Percentiles rank a stretch among this genome's conserved stretches.
Evolutionary conservation across 1,140 invertebrate genomes (phyloP).

Genomic region (Magallana ariakensis): DNA sequence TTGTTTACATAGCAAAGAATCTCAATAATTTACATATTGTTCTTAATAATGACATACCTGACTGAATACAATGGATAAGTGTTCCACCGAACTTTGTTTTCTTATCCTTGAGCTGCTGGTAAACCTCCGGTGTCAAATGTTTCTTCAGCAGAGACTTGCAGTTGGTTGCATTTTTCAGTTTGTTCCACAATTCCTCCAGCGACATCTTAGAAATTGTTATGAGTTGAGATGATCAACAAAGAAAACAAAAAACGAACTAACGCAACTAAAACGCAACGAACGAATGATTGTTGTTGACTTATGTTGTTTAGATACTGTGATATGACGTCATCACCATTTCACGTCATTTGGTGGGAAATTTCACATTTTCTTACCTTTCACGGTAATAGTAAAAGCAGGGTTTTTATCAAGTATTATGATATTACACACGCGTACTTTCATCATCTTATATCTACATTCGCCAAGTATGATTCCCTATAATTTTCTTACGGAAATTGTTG

Average conservation of each 20-base stretch:
- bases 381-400: too few relatives aligned
- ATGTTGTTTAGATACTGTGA: not conserved
- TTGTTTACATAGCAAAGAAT: too few relatives aligned
- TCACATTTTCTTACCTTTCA: not conserved
- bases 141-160: slow-evolving; percentile 72
- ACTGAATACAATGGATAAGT: slow-evolving; percentile 70
- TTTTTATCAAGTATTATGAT: too few relatives aligned
- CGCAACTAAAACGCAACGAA: not conserved
- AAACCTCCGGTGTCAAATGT: slow-evolving; percentile 67
- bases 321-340: not conserved
- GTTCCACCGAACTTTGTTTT: slow-evolving; percentile 72
- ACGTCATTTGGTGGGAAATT: not conserved
- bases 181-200: slow-evolving; percentile 52
- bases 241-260: not conserved
- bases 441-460: too few relatives aligned
- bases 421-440: too few relatives aligned
- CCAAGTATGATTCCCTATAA: too few relatives aligned
- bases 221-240: not conserved
- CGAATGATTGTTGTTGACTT: not conserved
- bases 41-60: slow-evolving; percentile 57
- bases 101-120: slow-evolving; percentile 68
- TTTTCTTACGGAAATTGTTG: too few relatives aligned
- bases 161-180: slow-evolving; percentile 49
- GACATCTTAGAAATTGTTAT: slow-evolving; percentile 1
- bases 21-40: too few relatives aligned